phyloP scores from a whole-genome alignment of 2,113 vertebrate genomes.

The Rhynchomys soricoides region DNA sequence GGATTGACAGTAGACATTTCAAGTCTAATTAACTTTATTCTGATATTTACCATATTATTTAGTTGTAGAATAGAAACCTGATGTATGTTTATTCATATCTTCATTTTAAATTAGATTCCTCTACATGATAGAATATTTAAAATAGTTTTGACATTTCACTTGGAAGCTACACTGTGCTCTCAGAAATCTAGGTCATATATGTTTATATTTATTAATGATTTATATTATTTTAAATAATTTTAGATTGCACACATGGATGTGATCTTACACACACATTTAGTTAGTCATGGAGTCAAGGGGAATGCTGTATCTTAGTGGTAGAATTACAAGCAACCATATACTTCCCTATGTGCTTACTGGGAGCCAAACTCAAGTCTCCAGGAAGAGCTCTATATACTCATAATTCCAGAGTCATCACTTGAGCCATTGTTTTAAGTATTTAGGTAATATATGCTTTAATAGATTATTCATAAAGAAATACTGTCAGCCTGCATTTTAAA shows the following conservation, averaged over 20 bases:
- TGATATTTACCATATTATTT: not conserved
- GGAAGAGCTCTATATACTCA: not conserved
- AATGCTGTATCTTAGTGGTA: not conserved
- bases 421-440: not conserved
- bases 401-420: not conserved
- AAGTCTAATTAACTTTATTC: not conserved
- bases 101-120: not conserved
- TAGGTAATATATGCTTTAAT: not conserved
- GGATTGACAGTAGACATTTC: not conserved
- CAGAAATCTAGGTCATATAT: not conserved
- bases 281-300: not conserved
- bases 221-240: not conserved
- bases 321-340: not conserved
- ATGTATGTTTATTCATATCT: not conserved
- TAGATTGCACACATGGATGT: not conserved
- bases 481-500: not conserved
- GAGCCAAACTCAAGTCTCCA: too few species aligned
- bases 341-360: too few species aligned
- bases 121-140: not conserved
- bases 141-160: not conserved
- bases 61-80: not conserved
- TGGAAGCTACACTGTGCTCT: not conserved
- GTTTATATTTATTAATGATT: not conserved
- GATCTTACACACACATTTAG: not conserved
- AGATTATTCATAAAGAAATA: not conserved